phyloP scores from a whole-genome alignment of 2,797 vertebrate genomes.

The Australoheros facetus region DNA sequence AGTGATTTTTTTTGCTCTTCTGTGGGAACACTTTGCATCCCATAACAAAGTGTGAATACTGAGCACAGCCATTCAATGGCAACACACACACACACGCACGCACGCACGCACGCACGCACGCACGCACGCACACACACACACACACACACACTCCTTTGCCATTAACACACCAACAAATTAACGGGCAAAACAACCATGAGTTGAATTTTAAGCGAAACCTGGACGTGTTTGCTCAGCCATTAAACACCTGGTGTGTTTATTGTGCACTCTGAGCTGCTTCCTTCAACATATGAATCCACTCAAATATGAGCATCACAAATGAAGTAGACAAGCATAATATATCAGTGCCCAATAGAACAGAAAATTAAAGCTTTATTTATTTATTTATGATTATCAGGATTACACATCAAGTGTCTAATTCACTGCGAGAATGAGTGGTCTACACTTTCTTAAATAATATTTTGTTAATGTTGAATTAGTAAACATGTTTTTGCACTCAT shows the following conservation, averaged over 20 bases:
- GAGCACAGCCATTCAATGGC: neutral
- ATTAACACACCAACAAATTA: conserved; percentile 3
- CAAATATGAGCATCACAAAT: neutral
- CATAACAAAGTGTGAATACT: conserved; percentile 12
- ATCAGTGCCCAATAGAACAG: neutral
- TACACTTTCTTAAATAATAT: neutral
- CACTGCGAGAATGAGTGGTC: neutral
- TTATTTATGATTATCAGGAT: neutral
- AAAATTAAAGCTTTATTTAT: neutral
- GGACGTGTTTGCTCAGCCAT: conserved; percentile 11
- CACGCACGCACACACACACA: too few relatives aligned
- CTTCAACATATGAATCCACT: neutral
- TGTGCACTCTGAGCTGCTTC: neutral
- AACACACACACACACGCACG: neutral
- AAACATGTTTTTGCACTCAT: neutral
- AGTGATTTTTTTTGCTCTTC: conserved; percentile 25
- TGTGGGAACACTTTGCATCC: conserved; percentile 34
- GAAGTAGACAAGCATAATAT: neutral
- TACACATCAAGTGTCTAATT: neutral
- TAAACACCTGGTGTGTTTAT: conserved; percentile 6
- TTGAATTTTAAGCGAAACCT: conserved; percentile 32
- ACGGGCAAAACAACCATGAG: conserved; percentile 12
- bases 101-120: too few relatives aligned
- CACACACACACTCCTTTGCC: neutral
- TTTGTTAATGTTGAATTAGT: neutral